Evolutionary conservation across 2,113 vertebrate genomes (phyloP).

Genomic region (Puma concolor): DNA sequence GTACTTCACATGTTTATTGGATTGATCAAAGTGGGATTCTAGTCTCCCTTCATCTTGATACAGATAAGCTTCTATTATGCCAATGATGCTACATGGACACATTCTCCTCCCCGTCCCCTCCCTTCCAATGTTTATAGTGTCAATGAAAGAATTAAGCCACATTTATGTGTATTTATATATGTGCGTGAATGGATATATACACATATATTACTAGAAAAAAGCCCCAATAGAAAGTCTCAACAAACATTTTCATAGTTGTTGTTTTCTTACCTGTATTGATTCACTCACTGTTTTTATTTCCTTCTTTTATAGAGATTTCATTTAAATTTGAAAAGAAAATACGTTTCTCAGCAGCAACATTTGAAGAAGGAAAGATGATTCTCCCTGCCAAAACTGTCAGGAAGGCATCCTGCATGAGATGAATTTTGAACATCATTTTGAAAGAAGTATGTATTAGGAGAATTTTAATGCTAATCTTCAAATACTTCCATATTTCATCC

Average conservation of each 20-base stretch:
- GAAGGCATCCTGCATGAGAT: conserved; percentile 20
- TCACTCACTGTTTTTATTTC: not conserved
- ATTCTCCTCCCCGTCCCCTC: not conserved
- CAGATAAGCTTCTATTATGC: not conserved
- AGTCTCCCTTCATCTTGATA: not conserved
- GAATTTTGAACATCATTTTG: conserved; percentile 58
- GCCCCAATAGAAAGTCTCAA: not conserved
- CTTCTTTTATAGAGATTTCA: not conserved
- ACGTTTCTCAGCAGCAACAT: conserved; percentile 43
- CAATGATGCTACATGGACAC: not conserved
- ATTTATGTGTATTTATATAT: not conserved
- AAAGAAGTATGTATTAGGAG: conserved; percentile 45
- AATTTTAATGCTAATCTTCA: conserved; percentile 65
- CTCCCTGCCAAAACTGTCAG: conserved; percentile 57
- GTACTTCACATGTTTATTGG: not conserved
- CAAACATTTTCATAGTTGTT: not conserved
- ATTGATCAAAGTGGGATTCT: not conserved
- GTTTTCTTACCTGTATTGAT: not conserved
- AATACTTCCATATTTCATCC: conserved; percentile 34
- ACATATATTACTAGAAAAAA: not conserved
- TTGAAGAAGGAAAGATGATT: conserved; percentile 41
- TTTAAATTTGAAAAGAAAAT: conserved; percentile 61
- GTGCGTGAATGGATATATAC: not conserved
- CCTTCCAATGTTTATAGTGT: not conserved
- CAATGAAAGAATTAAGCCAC: not conserved